Evolutionary conservation across 2,797 vertebrate species (phyloP), one percentile per base, ranked within the genome.

Genomic region (Muraenolepis orangiensis): DNA sequence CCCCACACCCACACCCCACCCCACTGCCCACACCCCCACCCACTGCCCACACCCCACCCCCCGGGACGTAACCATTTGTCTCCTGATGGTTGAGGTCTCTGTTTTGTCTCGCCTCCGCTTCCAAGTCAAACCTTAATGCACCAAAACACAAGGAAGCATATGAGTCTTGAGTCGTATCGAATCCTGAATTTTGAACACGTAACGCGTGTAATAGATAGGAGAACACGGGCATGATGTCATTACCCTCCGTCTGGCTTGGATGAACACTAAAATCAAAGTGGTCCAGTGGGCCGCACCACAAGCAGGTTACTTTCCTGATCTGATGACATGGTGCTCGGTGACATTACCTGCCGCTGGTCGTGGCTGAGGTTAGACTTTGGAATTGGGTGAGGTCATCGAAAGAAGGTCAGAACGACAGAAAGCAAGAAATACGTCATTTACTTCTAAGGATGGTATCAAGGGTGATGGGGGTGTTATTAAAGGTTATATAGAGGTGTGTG

Each of bases 51-150:
- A 42, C 4, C 0, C 34, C 28, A 3, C 0, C 34, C 71, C 73
- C 71, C 23, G 76, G 74, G 77, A 72, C 20, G 6, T 4, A 29
- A 20, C 6, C 20, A 10, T 80, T 83, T 72, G 79, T 84, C 68
- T 67, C 14, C 20, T 30, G 51, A 57, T 57, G 51, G 51, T 23
- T 57, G 51, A 57, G 51, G 51, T 57, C 18, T 57, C 20, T n/a
- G 40, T 74, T n/a, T 81, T 79, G 69, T 75, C 78, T 72, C 74
- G 42, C 32, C 51, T 14, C 23, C 51, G 18, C 16, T 42, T 6
- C 6, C 5, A 46, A 18, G 51, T 57, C 51, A 57, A 57, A 57
- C 20, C 51, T 6, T 57, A 57, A n/a, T n/a, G n/a, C n/a, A n/a
- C n/a, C 20, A 23, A n/a, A n/a, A n/a, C n/a, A n/a, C n/a, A n/a